Percentiles rank a stretch among this genome's conserved stretches.
phyloP scores from a whole-genome alignment of 2,113 vertebrate genomes.

The Malaclemys terrapin region DNA sequence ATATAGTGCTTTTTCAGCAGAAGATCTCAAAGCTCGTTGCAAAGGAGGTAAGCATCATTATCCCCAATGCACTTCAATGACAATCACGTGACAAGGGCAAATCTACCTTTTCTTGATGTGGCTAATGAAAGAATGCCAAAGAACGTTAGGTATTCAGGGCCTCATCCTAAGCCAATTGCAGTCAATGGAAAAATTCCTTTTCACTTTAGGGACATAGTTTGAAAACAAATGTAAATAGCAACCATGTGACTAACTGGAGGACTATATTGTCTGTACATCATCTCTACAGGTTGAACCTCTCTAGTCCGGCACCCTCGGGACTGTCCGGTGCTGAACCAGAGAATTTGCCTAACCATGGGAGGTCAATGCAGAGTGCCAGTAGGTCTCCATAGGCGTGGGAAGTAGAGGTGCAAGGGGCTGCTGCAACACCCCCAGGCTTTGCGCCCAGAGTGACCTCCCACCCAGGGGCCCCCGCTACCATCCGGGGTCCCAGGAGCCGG shows the following conservation, averaged over 20 bases:
- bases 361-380: too few species aligned
- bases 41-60: background rate
- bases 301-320: too few species aligned
- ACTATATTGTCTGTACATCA: accelerated
- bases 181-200: background rate
- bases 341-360: too few species aligned
- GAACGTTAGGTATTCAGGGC: accelerated
- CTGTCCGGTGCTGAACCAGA: too few species aligned
- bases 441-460: too few species aligned
- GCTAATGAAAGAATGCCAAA: background rate
- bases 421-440: too few species aligned
- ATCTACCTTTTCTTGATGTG: accelerated
- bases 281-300: background rate
- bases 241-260: background rate
- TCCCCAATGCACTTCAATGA: background rate
- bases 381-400: too few species aligned
- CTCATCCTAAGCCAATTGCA: background rate
- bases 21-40: background rate
- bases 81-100: accelerated
- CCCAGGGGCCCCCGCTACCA: too few species aligned
- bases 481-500: accelerated
- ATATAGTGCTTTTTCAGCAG: background rate
- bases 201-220: background rate
- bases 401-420: too few species aligned
- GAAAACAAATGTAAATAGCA: background rate